A percentile compares a stretch with the other conserved stretches of the same genome.
These are phyloP conservation scores for Thomomys bottae DNA, from an alignment of 2,113 vertebrate genomes.

Conservation along the genomic window DNA sequence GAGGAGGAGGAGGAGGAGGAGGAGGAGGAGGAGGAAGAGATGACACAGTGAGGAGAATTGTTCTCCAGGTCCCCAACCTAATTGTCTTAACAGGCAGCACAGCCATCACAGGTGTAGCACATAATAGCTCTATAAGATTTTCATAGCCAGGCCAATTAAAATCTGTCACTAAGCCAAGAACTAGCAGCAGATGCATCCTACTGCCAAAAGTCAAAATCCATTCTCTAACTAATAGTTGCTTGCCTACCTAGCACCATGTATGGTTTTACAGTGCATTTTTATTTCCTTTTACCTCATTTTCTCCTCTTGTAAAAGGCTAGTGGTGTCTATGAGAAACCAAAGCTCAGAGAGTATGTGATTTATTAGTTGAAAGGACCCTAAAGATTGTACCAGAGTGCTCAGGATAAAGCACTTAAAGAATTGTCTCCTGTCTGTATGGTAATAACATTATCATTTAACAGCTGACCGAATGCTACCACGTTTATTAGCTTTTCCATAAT, in stretches of 20 bases:
- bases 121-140: slow-evolving; percentile 75
- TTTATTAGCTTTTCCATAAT: background rate
- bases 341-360: background rate
- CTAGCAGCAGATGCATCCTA: slow-evolving; percentile 60
- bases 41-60: slow-evolving; percentile 36
- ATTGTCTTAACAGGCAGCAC: slow-evolving; percentile 70
- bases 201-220: slow-evolving; percentile 34
- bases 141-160: slow-evolving; percentile 79
- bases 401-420: background rate
- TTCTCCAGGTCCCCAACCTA: slow-evolving; percentile 63
- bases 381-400: background rate
- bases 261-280: background rate
- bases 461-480: background rate
- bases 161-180: slow-evolving; percentile 77
- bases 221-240: slow-evolving; percentile 37
- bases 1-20: slow-evolving; percentile 57
- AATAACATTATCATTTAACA: background rate
- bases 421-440: background rate
- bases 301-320: background rate
- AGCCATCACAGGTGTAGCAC: slow-evolving; percentile 75
- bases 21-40: slow-evolving; percentile 57
- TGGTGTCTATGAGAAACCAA: background rate
- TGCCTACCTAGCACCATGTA: slow-evolving; percentile 3
- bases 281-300: background rate
- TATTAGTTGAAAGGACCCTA: background rate